Evolutionary conservation across 2,888 invertebrate genomes (phyloP).

Genomic region (Cantharis flavilabris): DNA sequence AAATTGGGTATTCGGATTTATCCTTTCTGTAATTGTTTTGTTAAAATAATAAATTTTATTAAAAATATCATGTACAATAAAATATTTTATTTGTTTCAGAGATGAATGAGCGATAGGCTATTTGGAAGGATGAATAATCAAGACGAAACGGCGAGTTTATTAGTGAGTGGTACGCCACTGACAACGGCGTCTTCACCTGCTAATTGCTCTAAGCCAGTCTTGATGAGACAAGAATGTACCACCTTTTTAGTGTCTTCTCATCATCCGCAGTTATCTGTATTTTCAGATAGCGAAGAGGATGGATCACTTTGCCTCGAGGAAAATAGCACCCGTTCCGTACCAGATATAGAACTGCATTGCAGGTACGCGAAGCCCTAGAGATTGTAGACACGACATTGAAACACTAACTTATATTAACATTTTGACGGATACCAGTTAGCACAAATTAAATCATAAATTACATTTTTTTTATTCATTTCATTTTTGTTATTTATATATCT

Average conservation of each 20-base stretch:
- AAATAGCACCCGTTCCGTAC: slow-evolving; percentile 75
- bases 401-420: not conserved
- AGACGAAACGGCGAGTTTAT: slow-evolving; percentile 81
- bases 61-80: too few species aligned
- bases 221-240: slow-evolving; percentile 86
- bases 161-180: slow-evolving; percentile 68
- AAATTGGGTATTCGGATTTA: too few species aligned
- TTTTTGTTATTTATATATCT: not conserved
- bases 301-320: slow-evolving; percentile 68
- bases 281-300: slow-evolving; percentile 80
- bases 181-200: slow-evolving; percentile 57
- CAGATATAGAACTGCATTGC: slow-evolving; percentile 82
- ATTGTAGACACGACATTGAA: not conserved
- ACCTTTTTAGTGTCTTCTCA: slow-evolving; percentile 73
- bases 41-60: too few species aligned
- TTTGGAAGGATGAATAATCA: slow-evolving; percentile 63
- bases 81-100: slow-evolving; percentile 23
- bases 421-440: not conserved
- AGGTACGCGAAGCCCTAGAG: slow-evolving; percentile 43
- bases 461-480: not conserved
- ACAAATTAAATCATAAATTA: not conserved
- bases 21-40: too few species aligned
- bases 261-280: slow-evolving; percentile 70
- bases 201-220: slow-evolving; percentile 72
- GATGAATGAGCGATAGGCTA: slow-evolving; percentile 21